Conservation (phyloP, 2,888 invertebrate genomes). For the Ramazzottius varieornatus region DNA sequence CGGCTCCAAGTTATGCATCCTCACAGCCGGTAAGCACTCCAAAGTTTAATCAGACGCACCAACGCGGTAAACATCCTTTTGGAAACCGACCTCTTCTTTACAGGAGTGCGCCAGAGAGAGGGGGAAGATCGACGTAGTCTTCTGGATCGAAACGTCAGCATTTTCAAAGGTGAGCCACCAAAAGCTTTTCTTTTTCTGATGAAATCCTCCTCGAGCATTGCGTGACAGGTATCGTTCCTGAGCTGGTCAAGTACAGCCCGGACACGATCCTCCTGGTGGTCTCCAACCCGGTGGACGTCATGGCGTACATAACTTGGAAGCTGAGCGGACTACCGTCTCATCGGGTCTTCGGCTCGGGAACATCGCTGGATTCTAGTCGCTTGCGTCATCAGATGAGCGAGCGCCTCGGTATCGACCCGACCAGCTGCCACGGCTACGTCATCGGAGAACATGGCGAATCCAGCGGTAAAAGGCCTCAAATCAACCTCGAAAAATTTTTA, state of each 20-base stretch:
- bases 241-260: slow-evolving; percentile 54
- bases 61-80: too few relatives aligned
- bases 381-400: slow-evolving; percentile 66
- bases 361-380: slow-evolving; percentile 68
- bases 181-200: too few relatives aligned
- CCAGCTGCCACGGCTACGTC: slow-evolving; percentile 67
- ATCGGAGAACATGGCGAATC: slow-evolving; percentile 82
- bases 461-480: slow-evolving; percentile 32
- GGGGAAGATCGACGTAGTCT: slow-evolving; percentile 62
- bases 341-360: slow-evolving; percentile 67
- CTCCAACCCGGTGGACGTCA: slow-evolving; percentile 70
- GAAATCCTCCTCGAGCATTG: too few relatives aligned
- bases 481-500: too few relatives aligned
- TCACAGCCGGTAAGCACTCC: too few relatives aligned
- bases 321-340: slow-evolving; percentile 61
- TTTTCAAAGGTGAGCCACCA: slow-evolving; percentile 44
- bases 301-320: slow-evolving; percentile 85
- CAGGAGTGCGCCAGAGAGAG: slow-evolving; percentile 61
- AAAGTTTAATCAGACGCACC: too few relatives aligned
- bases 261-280: slow-evolving; percentile 58
- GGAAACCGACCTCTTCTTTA: too few relatives aligned
- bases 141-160: slow-evolving; percentile 66
- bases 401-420: slow-evolving; percentile 47
- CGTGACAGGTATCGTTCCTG: slow-evolving; percentile 50
- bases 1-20: slow-evolving; percentile 53